These are phyloP conservation scores for Takifugu bimaculatus DNA, from an alignment of 2,113 vertebrate species.

Conservation along the genomic window DNA sequence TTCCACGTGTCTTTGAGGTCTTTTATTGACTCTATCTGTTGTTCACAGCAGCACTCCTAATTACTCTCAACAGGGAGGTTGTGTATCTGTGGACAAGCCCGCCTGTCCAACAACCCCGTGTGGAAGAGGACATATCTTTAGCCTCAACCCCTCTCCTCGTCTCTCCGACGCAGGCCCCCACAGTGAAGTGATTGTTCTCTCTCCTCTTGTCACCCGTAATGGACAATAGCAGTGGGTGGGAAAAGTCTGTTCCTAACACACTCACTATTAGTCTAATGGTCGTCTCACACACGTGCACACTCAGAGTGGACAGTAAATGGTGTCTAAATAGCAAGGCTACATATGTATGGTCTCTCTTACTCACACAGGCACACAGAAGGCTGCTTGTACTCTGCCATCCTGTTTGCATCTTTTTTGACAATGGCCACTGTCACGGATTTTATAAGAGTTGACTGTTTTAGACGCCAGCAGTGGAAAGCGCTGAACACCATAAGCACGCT, in stretches of 20 bases:
- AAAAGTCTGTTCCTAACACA: conserved; percentile 52
- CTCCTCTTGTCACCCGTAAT: conserved; percentile 62
- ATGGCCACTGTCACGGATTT: conserved; percentile 65
- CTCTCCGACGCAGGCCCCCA: conserved; percentile 48
- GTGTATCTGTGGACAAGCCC: conserved; percentile 28
- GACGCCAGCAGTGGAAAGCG: conserved; percentile 50
- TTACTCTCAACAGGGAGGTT: conserved; percentile 67
- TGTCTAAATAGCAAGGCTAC: conserved; percentile 60
- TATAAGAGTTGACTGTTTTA: conserved; percentile 63
- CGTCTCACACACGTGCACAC: conserved; percentile 17
- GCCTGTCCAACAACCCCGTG: conserved; percentile 29
- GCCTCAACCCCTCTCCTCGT: conserved; percentile 50
- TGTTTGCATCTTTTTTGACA: conserved; percentile 66
- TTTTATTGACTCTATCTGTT: conserved; percentile 74
- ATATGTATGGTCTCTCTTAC: conserved; percentile 63
- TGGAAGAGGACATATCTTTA: conserved; percentile 39
- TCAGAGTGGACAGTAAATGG: conserved; percentile 46
- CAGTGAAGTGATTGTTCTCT: conserved; percentile 62
- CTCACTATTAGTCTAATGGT: conserved; percentile 57
- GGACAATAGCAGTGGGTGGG: conserved; percentile 67
- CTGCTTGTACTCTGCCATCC: conserved; percentile 63
- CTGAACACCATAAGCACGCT: conserved; percentile 40
- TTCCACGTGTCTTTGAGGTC: conserved; percentile 64
- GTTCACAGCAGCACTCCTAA: conserved; percentile 70
- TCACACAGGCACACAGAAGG: conserved; percentile 52